Base-by-base conservation (phyloP, 2,888 invertebrate genomes). In the Smittia sp. region DNA sequence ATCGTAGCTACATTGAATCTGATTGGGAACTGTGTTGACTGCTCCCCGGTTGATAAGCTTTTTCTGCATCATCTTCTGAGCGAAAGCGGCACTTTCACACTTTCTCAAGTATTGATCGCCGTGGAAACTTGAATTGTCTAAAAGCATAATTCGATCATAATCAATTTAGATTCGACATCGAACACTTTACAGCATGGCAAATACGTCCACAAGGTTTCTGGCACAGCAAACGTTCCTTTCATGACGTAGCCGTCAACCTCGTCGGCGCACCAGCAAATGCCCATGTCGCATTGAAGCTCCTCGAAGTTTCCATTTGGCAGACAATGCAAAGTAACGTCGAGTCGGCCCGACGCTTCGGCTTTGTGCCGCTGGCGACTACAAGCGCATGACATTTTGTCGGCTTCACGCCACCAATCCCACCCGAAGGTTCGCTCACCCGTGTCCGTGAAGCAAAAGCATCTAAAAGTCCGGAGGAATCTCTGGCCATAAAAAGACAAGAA, bases 261-360 rank as follows among this genome's bases (percentile, higher is more conserved):
- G 39, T 88, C 84, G 1, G 85, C 88, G 79, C 90, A 90, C 89
- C 89, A 90, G 78, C 90, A 90, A 75, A 88, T 78, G 1, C 86
- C 88, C 74, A 85, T 83, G 79, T 88, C 87, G 78, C 90, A 90
- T 78, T 90, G 90, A 27, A 90, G 79, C 22, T 83, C 81, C 78
- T 90, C 90, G 79, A 86, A 90, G 81, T 89, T 89, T 20, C 90
- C 90, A 77, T 84, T 82, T 46, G 82, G 77, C 66, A 86, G 84
- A 78, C 90, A 90, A 78, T 90, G 90, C 18, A 90, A 81, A 1
- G 86, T 85, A 2, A 86, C 85, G 63, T 84, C 83, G 2, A 77
- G 80, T 32, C 84, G 80, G 18, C 77, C 80, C 0, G 73, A 41
- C 52, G 81, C 81, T 78, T 85, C 83, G 74, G 89, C 77, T 76